Conservation (phyloP, 2,888 invertebrate genomes). For the Drosophila quinaria region DNA sequence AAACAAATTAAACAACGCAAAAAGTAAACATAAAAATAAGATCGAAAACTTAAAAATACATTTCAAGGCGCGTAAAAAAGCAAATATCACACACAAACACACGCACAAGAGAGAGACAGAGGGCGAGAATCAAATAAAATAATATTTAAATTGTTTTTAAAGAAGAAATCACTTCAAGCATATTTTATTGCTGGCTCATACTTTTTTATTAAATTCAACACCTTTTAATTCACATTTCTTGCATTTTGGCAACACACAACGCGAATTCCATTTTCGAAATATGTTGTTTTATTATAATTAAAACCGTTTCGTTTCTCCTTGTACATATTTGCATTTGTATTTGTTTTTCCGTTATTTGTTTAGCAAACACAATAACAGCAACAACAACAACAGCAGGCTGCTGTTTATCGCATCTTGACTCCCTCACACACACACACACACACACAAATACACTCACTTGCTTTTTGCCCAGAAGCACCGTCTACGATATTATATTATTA, state of each 20-base stretch:
- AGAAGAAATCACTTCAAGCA: constrained; percentile 6
- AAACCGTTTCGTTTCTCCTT: constrained; percentile 27
- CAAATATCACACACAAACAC: constrained; percentile 36
- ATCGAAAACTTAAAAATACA: constrained; percentile 80
- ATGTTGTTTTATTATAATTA: constrained; percentile 18
- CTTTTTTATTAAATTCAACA: constrained; percentile 36
- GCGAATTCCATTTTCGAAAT: constrained; percentile 31
- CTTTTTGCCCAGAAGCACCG: constrained; percentile 29
- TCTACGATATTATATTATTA: constrained; percentile 56
- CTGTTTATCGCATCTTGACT: constrained; percentile 39
- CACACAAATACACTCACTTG: constrained; percentile 17
- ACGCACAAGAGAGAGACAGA: constrained; percentile 11
- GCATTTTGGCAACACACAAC: constrained; percentile 24
- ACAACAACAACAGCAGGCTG: constrained; percentile 36
- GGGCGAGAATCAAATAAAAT: constrained; percentile 18
- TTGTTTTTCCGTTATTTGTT: constrained; percentile 59
- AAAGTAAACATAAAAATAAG: constrained; percentile 76
- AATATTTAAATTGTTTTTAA: constrained; percentile 31
- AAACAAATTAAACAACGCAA: constrained; percentile 73
- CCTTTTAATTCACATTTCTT: constrained; percentile 42
- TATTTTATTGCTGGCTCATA: constrained; percentile 29
- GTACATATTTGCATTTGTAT: constrained; percentile 26
- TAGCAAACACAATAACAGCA: constrained; percentile 63
- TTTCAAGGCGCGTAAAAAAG: constrained; percentile 77
- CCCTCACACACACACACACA: constrained; percentile 28